Evolutionary conservation across 2,888 invertebrate species (phyloP), one percentile per base, ranked within the genome.

Genomic region (Drosophila vallismaia): DNA sequence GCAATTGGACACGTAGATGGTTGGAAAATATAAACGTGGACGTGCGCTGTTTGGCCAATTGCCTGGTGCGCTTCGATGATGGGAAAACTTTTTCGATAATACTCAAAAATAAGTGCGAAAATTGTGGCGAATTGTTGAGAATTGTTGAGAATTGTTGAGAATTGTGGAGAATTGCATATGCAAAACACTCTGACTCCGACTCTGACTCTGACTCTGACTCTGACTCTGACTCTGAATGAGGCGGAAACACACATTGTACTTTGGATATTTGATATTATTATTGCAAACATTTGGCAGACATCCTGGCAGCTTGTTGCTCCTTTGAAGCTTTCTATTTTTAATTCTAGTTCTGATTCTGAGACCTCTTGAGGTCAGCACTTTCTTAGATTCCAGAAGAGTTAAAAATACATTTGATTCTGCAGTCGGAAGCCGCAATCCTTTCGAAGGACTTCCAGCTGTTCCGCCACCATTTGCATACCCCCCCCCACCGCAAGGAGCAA

Each of bases 1-100:
- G 38, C 58, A 68, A 62, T 63, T 26, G 63, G 40, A 63, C 63
- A 63, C 64, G 64, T 63, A 64, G 26, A 14, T 6, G 45, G 64
- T 28, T 40, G 48, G 26, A 33, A 5, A 50, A 55, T 48, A 44
- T 44, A 44, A 44, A 24, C 10, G 24, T 24, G 31, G 26, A 82
- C 86, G 82, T 82, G 82, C 69, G 68, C 60, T 73, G 79, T 68
- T 82, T 81, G 69, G 82, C 85, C 85, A 81, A 81, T 81, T 82
- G 83, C 79, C 75, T 40, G 63, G 71, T 56, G 53, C 57, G 76
- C 62, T 76, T 75, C 84, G 79, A 75, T 85, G 87, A 90, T 89
- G 85, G 85, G 77, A 83, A 89, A 89, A 89, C 86, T 89, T 89
- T 89, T 82, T 87, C 89, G 90, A 89, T 89, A 89, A 89, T 87